Base-by-base conservation (phyloP, 2,113 vertebrate species). In the Cranoglanis bouderius region DNA sequence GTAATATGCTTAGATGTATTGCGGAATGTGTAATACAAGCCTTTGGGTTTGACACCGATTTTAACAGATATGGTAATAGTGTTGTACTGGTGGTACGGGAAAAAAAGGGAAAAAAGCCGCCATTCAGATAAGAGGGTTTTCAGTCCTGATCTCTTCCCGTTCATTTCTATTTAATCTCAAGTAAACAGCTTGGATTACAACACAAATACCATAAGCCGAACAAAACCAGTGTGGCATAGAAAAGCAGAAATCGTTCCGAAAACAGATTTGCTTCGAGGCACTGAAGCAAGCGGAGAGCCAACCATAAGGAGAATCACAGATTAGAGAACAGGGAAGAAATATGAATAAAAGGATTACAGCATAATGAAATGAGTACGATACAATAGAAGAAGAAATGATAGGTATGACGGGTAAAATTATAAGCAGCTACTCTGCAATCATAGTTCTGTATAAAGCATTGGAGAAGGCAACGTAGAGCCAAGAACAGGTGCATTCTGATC, bases 141-240 rank as follows among this genome's bases (percentile, higher is more conserved):
- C 24, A 78, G 72, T 24, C 21, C 53, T 51, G 9, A 70, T 67
- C 80, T 61, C 29, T 32, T 49, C 78, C 46, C 81, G 55, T 88
- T 61, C 72, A 82, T 26, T 87, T 67, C 85, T 77, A 87, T 88
- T 89, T 89, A 90, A 89, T 90, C 90, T 86, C n/a, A 2, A 14
- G 87, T 63, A 91, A 89, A 90, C 89, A 91, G 87, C 80, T 84
- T 10, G 86, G 82, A 85, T 90, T 90, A 90, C 75, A 87, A 75
- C 85, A 82, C 87, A 90, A 88, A 90, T 63, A 75, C 85, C 43
- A 84, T 61, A 84, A 80, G 81, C 86, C 82, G 86, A 77, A 90
- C 75, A 89, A 88, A 90, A 82, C 38, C 77, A 40, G 59, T 18
- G 12, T 35, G 29, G 59, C 55, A 85, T 67, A 38, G 81, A 61